Percentiles rank a stretch among this genome's conserved stretches.
phyloP scores from a whole-genome alignment of 2,888 invertebrate species.

The Pammene fasciana region DNA sequence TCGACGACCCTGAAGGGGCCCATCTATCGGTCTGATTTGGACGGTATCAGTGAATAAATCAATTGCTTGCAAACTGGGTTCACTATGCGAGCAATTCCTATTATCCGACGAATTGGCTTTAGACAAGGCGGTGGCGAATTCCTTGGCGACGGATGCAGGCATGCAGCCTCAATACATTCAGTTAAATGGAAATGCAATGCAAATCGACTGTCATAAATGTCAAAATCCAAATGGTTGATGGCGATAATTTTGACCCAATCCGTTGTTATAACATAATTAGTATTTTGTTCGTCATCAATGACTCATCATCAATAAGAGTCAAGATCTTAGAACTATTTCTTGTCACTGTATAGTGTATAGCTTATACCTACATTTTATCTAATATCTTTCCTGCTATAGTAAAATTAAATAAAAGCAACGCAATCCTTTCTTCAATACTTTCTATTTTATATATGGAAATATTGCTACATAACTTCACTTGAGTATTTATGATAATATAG shows the following conservation, averaged over 20 bases:
- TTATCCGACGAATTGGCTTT: constrained; percentile 57
- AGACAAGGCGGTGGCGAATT: constrained; percentile 58
- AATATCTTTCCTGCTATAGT: no score
- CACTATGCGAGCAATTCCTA: constrained; percentile 53
- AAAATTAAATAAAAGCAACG: no score
- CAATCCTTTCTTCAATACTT: no score
- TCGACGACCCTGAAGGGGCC: constrained; percentile 18
- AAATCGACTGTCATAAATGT: constrained; percentile 40
- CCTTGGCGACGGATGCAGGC: constrained; percentile 56
- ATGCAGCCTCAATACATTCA: constrained; percentile 43
- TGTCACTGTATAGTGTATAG: no score
- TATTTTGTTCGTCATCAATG: not conserved
- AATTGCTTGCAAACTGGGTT: constrained; percentile 46
- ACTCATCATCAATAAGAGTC: not conserved
- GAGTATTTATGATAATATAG: no score
- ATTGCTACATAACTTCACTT: no score
- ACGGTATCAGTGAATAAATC: constrained; percentile 53
- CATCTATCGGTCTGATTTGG: constrained; percentile 33
- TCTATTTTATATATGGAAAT: no score
- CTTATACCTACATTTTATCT: no score
- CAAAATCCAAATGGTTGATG: constrained; percentile 33
- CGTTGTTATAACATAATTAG: constrained; percentile 6
- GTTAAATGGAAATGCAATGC: constrained; percentile 43
- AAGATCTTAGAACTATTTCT: constrained; percentile 4
- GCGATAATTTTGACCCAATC: constrained; percentile 3